Evolutionary conservation across 2,888 invertebrate species (phyloP).

Genomic region (Cephus rjabovi): DNA sequence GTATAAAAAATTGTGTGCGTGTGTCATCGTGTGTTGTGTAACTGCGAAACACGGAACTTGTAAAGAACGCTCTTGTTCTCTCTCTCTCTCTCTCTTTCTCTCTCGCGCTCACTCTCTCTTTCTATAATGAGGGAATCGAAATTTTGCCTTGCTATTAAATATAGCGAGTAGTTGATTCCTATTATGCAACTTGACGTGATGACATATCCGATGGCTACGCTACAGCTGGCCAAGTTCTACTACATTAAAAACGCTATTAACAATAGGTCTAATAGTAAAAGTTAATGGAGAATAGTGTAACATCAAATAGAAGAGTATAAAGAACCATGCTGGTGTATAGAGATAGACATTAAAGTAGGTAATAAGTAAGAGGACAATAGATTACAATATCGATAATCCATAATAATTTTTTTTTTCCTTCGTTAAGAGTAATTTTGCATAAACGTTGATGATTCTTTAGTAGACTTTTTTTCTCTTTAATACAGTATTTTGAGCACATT

Average conservation of each 20-base stretch:
- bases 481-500: slow-evolving; percentile 65
- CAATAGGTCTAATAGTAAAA: slow-evolving; percentile 57
- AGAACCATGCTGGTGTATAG: slow-evolving; percentile 62
- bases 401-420: slow-evolving; percentile 51
- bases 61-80: neutral
- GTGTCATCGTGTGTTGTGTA: neutral
- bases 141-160: neutral
- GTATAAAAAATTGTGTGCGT: neutral
- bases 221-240: slow-evolving; percentile 56
- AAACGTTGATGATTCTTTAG: slow-evolving; percentile 55
- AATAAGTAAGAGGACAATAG: slow-evolving; percentile 62
- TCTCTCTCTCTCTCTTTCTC: neutral
- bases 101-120: neutral
- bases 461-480: slow-evolving; percentile 59
- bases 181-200: neutral
- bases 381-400: slow-evolving; percentile 62
- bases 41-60: neutral
- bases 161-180: neutral
- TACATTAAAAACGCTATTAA: slow-evolving; percentile 56
- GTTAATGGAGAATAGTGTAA: slow-evolving; percentile 60
- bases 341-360: slow-evolving; percentile 64
- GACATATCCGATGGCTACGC: slow-evolving; percentile 12
- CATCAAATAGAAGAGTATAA: slow-evolving; percentile 64
- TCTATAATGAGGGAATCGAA: neutral
- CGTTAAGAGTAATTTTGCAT: slow-evolving; percentile 58